Evolutionary conservation across 2,888 invertebrate species (phyloP).

Genomic region (Lycia hirtaria): DNA sequence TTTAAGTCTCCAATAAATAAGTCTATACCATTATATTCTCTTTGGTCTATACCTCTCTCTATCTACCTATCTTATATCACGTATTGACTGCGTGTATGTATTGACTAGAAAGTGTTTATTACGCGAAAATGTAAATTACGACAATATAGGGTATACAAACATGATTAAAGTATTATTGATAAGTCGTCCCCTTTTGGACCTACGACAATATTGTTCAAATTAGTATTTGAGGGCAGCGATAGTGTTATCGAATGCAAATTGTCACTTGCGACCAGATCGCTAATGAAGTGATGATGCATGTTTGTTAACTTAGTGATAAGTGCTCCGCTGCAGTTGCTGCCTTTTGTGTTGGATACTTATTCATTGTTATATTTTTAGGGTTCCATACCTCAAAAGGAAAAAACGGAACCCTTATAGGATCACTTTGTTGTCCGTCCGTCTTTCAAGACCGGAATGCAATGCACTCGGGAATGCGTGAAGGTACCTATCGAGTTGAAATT

Average conservation of each 20-base stretch:
- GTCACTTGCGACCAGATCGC: constrained; percentile 72
- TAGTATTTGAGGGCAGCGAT: constrained; percentile 67
- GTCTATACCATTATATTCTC: no score
- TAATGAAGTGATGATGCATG: constrained; percentile 64
- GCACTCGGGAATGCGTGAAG: no score
- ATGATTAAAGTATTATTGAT: constrained; percentile 43
- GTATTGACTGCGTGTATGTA: constrained; percentile 4
- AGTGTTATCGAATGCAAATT: constrained; percentile 78
- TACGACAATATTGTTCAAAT: constrained; percentile 64
- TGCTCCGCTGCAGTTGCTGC: constrained; percentile 4
- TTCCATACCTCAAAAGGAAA: no score
- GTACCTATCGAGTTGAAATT: no score
- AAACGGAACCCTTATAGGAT: no score
- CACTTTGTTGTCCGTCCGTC: no score
- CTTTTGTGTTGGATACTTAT: constrained; percentile 1
- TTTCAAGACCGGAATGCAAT: no score
- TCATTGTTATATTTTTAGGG: no score
- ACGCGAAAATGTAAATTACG: constrained; percentile 32
- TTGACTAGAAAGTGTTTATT: constrained; percentile 13
- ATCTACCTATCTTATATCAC: background rate
- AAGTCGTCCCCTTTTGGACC: constrained; percentile 54
- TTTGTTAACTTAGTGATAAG: constrained; percentile 51
- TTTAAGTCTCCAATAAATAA: no score
- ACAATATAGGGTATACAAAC: constrained; percentile 30
- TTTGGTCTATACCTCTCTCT: no score